Base-by-base conservation (phyloP, 2,888 invertebrate species). In the Aplocera efformata region DNA sequence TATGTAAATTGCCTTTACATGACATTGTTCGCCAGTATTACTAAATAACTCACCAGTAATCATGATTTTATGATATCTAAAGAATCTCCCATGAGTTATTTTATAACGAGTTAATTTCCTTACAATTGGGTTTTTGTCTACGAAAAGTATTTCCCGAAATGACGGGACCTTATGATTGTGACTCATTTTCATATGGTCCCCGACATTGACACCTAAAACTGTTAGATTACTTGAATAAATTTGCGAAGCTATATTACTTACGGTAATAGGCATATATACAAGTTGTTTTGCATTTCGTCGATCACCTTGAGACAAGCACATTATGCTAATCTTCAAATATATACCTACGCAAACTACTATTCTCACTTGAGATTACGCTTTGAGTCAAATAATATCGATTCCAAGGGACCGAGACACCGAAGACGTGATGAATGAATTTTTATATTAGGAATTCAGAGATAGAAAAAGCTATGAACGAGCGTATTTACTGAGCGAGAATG, bases 1-100 rank as follows among this genome's bases (percentile, higher is more conserved):
- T 67, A 73, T 72, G 70, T 72, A 79, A 74, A 75, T 73, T 67
- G 57, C 64, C 49, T 17, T 17, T 17, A 61, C 61, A 69, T 60
- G 65, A 67, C 69, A 66, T 61, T 62, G 65, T 67, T 58, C 52
- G 52, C 34, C 28, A 54, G 41, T 60, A 67, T 63, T 70, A 67
- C 67, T 71, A 71, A 70, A 71, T 70, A 72, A 68, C 67, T 61
- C 46, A 46, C 49, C 38, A 45, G 52, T 60, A 72, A 69, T 71
- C 63, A 71, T 64, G 50, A 55, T 59, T 51, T 53, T 50, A 51
- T 57, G 54, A 45, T 51, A 38, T 35, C 41, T 29, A 42, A 8
- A 24, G 32, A 34, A 42, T 26, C 32, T 25, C 41, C 30, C 26
- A 9, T 26, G 23, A 46, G 32, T 42, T 24, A 17, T 3, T 17